Conservation (phyloP, 2,888 invertebrate genomes). For the Drosophila niveifrons region DNA sequence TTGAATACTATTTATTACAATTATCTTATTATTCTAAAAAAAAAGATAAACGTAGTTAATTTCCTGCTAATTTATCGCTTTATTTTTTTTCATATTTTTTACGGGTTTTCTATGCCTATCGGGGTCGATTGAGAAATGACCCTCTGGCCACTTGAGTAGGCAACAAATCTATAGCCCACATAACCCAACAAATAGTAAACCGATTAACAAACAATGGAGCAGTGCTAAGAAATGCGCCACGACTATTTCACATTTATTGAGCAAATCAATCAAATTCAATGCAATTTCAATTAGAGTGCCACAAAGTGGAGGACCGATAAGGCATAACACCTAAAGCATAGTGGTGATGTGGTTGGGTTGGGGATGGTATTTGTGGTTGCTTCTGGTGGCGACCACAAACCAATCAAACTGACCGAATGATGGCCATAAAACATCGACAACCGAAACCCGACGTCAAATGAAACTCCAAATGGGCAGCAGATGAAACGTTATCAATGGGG, state of each 20-base stretch:
- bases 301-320: constrained; percentile 46
- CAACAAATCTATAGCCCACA: constrained; percentile 52
- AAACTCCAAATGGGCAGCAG: constrained; percentile 30
- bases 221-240: constrained; percentile 27
- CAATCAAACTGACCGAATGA: constrained; percentile 57
- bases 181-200: constrained; percentile 56
- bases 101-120: not conserved
- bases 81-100: not conserved
- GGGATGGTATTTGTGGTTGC: not conserved
- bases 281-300: constrained; percentile 78
- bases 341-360: not conserved
- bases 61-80: constrained; percentile 10
- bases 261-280: constrained; percentile 79
- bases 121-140: constrained; percentile 11
- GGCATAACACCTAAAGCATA: not conserved
- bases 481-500: constrained; percentile 40
- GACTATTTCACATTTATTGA: constrained; percentile 64
- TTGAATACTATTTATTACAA: constrained; percentile 1
- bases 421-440: constrained; percentile 45
- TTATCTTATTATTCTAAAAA: not conserved
- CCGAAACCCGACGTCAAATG: constrained; percentile 1
- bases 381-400: constrained; percentile 46
- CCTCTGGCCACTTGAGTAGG: constrained; percentile 32
- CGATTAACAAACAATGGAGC: constrained; percentile 66
- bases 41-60: constrained; percentile 13